Conservation (phyloP, 2,797 vertebrate genomes). For the Neostethus bicornis region DNA sequence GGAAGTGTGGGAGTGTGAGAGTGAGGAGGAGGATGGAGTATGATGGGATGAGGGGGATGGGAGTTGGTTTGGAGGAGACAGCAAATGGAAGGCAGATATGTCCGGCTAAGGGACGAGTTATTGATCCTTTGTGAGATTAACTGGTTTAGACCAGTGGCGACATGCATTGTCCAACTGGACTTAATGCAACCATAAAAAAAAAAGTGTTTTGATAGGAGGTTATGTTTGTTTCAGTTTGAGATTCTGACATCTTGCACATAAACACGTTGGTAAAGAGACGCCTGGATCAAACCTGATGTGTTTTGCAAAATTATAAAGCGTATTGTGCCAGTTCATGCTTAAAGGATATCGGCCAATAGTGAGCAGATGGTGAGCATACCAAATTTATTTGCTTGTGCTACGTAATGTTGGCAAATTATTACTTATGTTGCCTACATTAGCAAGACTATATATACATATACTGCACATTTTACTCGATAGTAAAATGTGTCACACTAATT, state of each 20-base stretch:
- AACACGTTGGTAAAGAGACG: conserved; percentile 9
- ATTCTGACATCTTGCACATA: conserved; percentile 6
- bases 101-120: conserved; percentile 37
- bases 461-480: too few relatives aligned
- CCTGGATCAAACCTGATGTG: not conserved
- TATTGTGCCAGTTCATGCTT: not conserved
- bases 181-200: conserved; percentile 20
- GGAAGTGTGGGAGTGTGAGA: conserved; percentile 60
- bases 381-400: too few relatives aligned
- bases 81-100: conserved; percentile 27
- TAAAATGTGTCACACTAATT: not conserved
- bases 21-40: conserved; percentile 27
- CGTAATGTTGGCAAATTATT: too few relatives aligned
- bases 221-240: conserved; percentile 4
- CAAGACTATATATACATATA: too few relatives aligned
- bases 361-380: too few relatives aligned
- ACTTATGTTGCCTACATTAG: too few relatives aligned
- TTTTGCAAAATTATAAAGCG: too few relatives aligned
- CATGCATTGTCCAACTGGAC: conserved; percentile 29
- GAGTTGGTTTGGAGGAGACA: conserved; percentile 29
- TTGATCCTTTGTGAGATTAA: conserved; percentile 50
- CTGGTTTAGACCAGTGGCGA: conserved; percentile 45
- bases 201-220: conserved; percentile 31
- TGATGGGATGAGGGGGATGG: conserved; percentile 37
- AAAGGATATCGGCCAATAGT: too few relatives aligned